A percentile compares a stretch with the other conserved stretches of the same genome.
These are phyloP conservation scores for Watersipora subatra DNA, from an alignment of 1,140 invertebrate species.

Conservation along the genomic window DNA sequence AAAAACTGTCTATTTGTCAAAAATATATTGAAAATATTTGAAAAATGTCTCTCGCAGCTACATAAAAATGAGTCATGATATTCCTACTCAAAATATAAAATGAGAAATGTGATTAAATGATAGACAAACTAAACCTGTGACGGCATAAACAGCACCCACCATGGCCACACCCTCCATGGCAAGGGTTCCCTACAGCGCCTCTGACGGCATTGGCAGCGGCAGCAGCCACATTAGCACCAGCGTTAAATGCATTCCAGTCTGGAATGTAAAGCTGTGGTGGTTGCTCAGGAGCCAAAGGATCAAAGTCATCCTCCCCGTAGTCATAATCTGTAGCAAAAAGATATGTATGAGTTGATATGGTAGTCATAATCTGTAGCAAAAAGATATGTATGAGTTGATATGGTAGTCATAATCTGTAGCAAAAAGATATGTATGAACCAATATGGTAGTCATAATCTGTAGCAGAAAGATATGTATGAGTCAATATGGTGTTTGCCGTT, in stretches of 20 bases:
- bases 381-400: no score
- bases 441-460: no score
- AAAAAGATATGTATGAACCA: no score
- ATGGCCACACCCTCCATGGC: background rate
- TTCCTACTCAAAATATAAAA: background rate
- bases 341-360: no score
- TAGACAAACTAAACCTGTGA: background rate
- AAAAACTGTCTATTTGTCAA: background rate
- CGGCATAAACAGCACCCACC: background rate
- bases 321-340: background rate
- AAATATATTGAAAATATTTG: background rate
- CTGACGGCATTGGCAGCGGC: background rate
- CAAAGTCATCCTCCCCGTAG: background rate
- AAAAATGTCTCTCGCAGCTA: background rate
- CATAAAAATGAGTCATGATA: background rate
- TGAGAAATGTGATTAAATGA: background rate
- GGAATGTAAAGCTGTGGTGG: background rate
- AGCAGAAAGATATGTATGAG: no score
- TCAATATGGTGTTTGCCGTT: no score
- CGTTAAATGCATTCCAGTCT: slow-evolving; percentile 1
- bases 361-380: no score
- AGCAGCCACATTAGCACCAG: background rate
- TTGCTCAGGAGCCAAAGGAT: slow-evolving; percentile 1
- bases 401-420: no score
- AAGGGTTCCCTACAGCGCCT: background rate